These are phyloP conservation scores for Flabesymbios commensalis DNA, from an alignment of 2,888 invertebrate genomes.

Conservation along the genomic window DNA sequence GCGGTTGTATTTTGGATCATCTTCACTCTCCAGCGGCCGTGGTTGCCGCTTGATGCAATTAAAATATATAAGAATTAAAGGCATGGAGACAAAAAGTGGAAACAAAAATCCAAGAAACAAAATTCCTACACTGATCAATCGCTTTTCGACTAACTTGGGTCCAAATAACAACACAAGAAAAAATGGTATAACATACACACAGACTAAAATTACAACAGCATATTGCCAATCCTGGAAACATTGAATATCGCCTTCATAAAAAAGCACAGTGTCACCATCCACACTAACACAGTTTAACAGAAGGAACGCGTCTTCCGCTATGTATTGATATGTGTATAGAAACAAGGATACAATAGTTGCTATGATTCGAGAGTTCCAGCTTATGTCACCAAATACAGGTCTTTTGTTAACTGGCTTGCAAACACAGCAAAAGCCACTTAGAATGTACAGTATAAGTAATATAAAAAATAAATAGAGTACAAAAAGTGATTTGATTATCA, in stretches of 20 bases:
- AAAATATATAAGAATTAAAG: constrained; percentile 5
- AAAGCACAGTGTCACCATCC: constrained; percentile 14
- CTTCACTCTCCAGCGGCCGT: no score
- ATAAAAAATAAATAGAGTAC: constrained; percentile 9
- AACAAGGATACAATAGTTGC: constrained; percentile 11
- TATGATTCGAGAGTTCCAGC: no score
- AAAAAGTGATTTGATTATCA: background rate
- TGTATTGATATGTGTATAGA: constrained; percentile 17
- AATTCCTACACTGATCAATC: background rate
- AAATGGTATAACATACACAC: constrained; percentile 23
- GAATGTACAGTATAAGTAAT: constrained; percentile 3
- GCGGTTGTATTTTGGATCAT: no score
- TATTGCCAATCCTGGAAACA: constrained; percentile 29
- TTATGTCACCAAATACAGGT: no score
- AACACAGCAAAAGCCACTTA: constrained; percentile 4
- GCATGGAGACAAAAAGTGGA: constrained; percentile 13
- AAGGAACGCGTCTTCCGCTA: constrained; percentile 13
- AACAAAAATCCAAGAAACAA: constrained; percentile 13
- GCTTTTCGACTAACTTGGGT: constrained; percentile 14
- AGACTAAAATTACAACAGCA: constrained; percentile 13
- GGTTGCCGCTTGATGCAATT: no score
- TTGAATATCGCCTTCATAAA: constrained; percentile 24
- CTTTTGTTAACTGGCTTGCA: no score
- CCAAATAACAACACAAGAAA: constrained; percentile 20
- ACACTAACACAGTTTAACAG: constrained; percentile 21